A percentile compares a stretch with the other conserved stretches of the same genome.
phyloP scores from a whole-genome alignment of 2,888 invertebrate species.

The Nemoura dubitans region DNA sequence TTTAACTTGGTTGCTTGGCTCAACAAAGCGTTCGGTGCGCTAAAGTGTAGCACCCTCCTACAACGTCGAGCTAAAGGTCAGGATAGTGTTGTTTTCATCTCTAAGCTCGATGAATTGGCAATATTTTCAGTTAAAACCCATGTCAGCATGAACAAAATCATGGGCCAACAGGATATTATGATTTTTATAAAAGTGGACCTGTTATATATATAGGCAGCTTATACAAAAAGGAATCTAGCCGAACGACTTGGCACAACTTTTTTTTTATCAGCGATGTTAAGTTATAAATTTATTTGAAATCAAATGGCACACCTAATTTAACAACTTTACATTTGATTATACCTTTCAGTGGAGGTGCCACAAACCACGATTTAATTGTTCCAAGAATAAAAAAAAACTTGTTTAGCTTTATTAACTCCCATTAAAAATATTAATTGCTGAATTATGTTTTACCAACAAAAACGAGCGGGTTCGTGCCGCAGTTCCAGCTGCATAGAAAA shows the following conservation, averaged over 20 bases:
- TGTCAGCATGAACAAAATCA: not conserved
- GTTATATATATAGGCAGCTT: no score
- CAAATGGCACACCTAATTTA: not conserved
- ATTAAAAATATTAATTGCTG: conserved; percentile 12
- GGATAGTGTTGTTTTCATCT: not conserved
- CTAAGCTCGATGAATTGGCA: not conserved
- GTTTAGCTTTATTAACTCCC: conserved; percentile 5
- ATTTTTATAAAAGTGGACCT: no score
- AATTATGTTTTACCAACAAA: conserved; percentile 12
- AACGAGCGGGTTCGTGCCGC: not conserved
- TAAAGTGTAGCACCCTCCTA: not conserved
- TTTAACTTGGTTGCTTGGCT: not conserved
- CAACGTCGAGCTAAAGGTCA: not conserved
- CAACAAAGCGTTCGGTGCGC: not conserved
- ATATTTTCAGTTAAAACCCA: not conserved
- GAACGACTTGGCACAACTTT: no score
- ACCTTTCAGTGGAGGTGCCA: not conserved
- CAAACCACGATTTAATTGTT: not conserved
- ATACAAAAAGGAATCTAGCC: no score
- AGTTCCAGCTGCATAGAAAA: not conserved
- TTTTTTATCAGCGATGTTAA: no score
- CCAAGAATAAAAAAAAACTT: not conserved
- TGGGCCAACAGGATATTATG: no score
- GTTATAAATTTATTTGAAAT: not conserved
- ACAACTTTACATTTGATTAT: not conserved